These are phyloP conservation scores for Gryon sp. DNA, from an alignment of 1,140 invertebrate genomes.

Conservation along the genomic window DNA sequence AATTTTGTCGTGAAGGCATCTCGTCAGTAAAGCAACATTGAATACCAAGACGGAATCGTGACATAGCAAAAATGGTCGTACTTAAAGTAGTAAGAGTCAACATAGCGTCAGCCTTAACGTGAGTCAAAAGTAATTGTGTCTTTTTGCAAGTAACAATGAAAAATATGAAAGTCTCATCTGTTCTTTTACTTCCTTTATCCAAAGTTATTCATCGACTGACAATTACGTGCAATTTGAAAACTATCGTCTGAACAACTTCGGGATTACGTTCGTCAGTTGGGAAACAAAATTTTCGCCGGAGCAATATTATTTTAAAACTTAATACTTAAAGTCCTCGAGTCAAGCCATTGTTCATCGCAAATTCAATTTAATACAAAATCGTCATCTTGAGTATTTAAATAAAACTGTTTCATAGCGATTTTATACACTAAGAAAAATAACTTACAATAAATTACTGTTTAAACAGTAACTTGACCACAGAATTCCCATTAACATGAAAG, in stretches of 20 bases:
- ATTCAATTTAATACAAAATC: conserved; percentile 2
- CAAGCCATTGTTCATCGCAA: neutral
- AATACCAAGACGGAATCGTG: conserved; percentile 18
- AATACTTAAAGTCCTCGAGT: too few species aligned
- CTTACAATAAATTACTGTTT: too few species aligned
- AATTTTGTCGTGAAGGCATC: neutral
- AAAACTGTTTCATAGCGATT: neutral
- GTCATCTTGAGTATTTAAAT: neutral
- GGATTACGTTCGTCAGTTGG: neutral
- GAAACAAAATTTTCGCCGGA: neutral
- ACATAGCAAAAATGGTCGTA: conserved; percentile 15
- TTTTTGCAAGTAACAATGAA: neutral
- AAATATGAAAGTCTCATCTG: conserved; percentile 1
- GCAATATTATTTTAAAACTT: conserved; percentile 9
- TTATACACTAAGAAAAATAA: too few species aligned
- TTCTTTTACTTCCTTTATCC: neutral
- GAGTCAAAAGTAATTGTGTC: conserved; percentile 5
- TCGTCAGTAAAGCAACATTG: conserved; percentile 13
- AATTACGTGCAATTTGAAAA: conserved; percentile 5
- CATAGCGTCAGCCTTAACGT: conserved; percentile 9
- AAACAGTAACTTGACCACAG: too few species aligned
- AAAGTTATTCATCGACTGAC: neutral
- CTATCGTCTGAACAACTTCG: neutral
- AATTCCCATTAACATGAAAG: too few species aligned
- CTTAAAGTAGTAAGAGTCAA: conserved; percentile 41